Evolutionary conservation across 53 echinoderm and acorn worm species (phyloP).

Genomic region (Crossaster papposus): DNA sequence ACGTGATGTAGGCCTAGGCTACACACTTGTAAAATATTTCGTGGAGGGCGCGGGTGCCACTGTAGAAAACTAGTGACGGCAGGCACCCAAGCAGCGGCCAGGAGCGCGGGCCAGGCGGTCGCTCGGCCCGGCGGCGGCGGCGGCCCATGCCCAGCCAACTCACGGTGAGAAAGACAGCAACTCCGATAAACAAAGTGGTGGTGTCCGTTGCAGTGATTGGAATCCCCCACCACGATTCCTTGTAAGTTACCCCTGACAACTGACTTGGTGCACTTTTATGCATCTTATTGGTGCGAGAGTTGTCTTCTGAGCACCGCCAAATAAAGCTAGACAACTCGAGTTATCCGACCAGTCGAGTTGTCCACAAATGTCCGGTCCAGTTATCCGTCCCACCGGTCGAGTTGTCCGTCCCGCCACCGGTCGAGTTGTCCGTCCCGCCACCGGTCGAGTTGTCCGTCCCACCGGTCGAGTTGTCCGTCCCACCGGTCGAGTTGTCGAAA

Average conservation of each 20-base stretch:
- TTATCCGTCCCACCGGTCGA: no score
- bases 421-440: no score
- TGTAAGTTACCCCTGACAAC: neutral
- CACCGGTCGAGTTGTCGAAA: no score
- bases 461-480: no score
- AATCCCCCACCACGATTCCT: neutral
- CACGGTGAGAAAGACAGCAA: conserved; percentile 22
- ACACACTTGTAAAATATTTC: conserved; percentile 35
- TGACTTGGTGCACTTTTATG: neutral
- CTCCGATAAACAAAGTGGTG: conserved; percentile 4
- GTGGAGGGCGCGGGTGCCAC: conserved; percentile 25
- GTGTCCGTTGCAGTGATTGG: neutral
- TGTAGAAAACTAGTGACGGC: conserved; percentile 11
- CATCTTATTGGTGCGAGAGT: no score
- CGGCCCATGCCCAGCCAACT: conserved; percentile 3
- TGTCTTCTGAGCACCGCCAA: no score
- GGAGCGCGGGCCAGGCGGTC: conserved; percentile 26
- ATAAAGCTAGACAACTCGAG: no score
- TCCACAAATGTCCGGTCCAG: no score
- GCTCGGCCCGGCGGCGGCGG: neutral
- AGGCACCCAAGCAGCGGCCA: conserved; percentile 32
- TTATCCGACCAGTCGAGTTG: no score
- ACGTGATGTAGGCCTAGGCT: no score
- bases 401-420: no score
- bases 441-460: no score